phyloP scores from a whole-genome alignment of 2,797 vertebrate species.

The Coluber constrictor region DNA sequence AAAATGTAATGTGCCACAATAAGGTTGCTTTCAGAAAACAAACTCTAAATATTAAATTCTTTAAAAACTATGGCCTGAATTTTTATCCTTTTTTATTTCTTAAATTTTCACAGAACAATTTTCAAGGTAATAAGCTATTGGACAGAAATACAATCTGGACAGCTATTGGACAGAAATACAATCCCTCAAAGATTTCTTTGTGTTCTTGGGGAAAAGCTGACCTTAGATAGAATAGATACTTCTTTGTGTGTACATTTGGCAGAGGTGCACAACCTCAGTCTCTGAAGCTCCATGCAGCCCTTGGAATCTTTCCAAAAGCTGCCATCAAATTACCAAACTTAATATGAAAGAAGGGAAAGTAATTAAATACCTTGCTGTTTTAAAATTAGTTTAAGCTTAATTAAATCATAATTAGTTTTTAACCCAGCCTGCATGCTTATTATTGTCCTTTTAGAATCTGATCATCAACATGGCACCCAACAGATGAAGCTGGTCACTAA shows the following conservation, averaged over 20 bases:
- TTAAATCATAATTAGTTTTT: not conserved
- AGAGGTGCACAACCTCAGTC: not conserved
- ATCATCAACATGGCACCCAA: not conserved
- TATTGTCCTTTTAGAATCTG: not conserved
- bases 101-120: not conserved
- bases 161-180: slow-evolving; percentile 5
- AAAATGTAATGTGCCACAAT: not conserved
- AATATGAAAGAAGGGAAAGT: not conserved
- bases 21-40: slow-evolving; percentile 7
- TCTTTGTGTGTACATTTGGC: not conserved
- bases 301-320: not conserved
- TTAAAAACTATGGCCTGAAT: slow-evolving; percentile 3
- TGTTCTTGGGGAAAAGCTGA: not conserved
- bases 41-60: not conserved
- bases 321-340: not conserved
- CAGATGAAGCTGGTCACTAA: not conserved
- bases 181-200: not conserved
- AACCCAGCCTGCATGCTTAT: not conserved
- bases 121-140: not conserved
- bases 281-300: not conserved
- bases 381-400: not conserved
- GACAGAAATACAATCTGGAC: slow-evolving; percentile 12
- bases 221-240: not conserved
- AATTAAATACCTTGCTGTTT: not conserved
- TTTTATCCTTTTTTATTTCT: slow-evolving; percentile 18